A percentile compares a stretch with the other conserved stretches of the same genome.
These are phyloP conservation scores for Brachionus rubens DNA, from an alignment of 1,140 invertebrate species.

Conservation along the genomic window DNA sequence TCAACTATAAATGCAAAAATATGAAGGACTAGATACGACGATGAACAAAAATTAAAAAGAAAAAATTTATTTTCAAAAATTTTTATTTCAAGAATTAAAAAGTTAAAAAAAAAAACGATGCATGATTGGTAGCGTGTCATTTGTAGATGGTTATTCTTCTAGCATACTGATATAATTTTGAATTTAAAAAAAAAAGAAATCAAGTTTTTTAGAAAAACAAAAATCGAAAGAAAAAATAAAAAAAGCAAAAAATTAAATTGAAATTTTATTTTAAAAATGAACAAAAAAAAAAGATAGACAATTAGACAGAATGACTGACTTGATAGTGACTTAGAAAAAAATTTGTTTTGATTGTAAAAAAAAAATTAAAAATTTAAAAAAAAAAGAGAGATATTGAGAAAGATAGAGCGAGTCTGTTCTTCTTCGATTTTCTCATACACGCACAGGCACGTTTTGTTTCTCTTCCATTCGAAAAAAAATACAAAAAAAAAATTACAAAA, in stretches of 20 bases:
- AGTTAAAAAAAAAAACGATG: constrained; percentile 23
- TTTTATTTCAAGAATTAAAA: constrained; percentile 20
- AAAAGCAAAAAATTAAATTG: too few species aligned
- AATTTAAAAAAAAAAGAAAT: not conserved
- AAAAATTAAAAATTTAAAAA: too few species aligned
- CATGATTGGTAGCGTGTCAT: constrained; percentile 20
- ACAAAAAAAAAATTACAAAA: not conserved
- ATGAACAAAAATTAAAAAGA: not conserved
- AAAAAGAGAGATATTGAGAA: too few species aligned
- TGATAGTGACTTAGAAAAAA: too few species aligned
- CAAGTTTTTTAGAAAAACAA: constrained; percentile 32
- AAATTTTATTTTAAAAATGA: not conserved
- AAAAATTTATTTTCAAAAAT: constrained; percentile 8
- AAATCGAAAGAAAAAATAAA: too few species aligned
- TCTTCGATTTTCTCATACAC: not conserved
- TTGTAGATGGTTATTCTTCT: constrained; percentile 20
- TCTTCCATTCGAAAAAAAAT: not conserved
- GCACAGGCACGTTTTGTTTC: not conserved
- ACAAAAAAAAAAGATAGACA: not conserved
- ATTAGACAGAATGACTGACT: constrained; percentile 18
- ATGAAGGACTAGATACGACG: not conserved
- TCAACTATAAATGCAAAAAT: too few species aligned
- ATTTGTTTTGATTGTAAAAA: too few species aligned
- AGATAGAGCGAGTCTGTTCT: too few species aligned
- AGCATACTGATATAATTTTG: not conserved